Base-by-base conservation (phyloP, 2,888 invertebrate genomes). In the Gari tellinella region DNA sequence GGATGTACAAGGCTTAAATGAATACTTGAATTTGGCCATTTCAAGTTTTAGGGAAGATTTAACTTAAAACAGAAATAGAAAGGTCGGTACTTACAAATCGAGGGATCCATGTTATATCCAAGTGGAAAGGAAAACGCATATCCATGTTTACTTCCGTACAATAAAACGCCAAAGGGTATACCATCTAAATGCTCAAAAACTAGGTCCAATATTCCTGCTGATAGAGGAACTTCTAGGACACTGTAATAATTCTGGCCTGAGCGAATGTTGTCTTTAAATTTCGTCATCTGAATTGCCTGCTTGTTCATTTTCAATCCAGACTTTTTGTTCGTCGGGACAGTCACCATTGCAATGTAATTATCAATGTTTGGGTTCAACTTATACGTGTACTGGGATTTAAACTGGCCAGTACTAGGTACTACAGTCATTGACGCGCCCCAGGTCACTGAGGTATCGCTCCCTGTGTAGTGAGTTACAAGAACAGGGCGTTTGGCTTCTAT, bases 61-160 rank as follows among this genome's bases (percentile, higher is more conserved):
- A n/a, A n/a, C n/a, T n/a, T n/a, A n/a, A n/a, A n/a, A n/a, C n/a
- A n/a, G n/a, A n/a, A n/a, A n/a, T n/a, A n/a, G n/a, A n/a, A n/a
- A n/a, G n/a, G n/a, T n/a, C n/a, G n/a, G 7, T n/a, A 48, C 61
- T 5, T 62, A 72, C 72, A 56, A 25, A 41, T 46, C 0, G 66
- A 58, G 12, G 66, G 52, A 48, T 72, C 72, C 41, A 72, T n/a
- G 10, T 26, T n/a, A 41, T 66, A 49, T 46, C 72, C 72, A 19
- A 72, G 72, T 0, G 72, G 66, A 14, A 66, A 56, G 2, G 66
- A 65, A 23, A 72, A 56, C 0, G 66, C 17, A 5, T 58, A 56
- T 26, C 48, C 26, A n/a, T 56, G 21, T 10, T 48, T 57, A 19
- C 51, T 61, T 2, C 72, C 65, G 31, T 62, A 72, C n/a, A 72